Base-by-base conservation (phyloP, 2,797 vertebrate genomes). In the Bufotes viridis region DNA sequence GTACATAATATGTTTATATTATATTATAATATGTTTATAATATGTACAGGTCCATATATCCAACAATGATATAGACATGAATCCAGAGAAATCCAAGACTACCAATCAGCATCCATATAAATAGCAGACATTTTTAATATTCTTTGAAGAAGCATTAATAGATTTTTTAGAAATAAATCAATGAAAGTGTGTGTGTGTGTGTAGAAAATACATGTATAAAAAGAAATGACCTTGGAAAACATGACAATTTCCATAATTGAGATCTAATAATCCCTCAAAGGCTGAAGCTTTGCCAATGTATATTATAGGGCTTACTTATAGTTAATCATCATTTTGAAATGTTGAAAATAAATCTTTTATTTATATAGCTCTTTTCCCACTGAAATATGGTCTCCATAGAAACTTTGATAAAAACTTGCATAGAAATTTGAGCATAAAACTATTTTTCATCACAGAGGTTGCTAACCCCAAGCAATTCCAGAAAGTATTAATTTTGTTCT, bases 401-500 rank as follows among this genome's bases (percentile, higher is more conserved):
- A 61, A 55, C 22, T 60, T 60, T 75, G 34, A 63, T 42, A 26
- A 83, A 84, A 42, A 84, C 53, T 63, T 60, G 42, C 2, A 22
- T n/a, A 69, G 26, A 72, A 18, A 15, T 65, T 51, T 51, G 61
- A 82, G 53, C n/a, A 70, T 4, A 70, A 17, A 18, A 53, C 12
- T 11, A 3, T 69, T 78, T 67, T 29, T 49, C 22, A 67, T 67
- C 65, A 24, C 57, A 57, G 60, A 69, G 63, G 20, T 81, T 34
- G 26, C 74, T 65, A 75, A 75, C 63, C 61, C 17, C 60, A 81
- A 53, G 69, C 14, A 65, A 61, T 61, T 75, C 58, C 17, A 29
- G 34, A 75, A 74, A 81, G 20, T 51, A 65, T 63, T 15, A 74
- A 63, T 75, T 82, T 82, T 87, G 29, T 82, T 63, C 49, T 87